A percentile compares a stretch with the other conserved stretches of the same genome.
phyloP scores from a whole-genome alignment of 92 coral and sea anemone species.

The Phenganax marumi region DNA sequence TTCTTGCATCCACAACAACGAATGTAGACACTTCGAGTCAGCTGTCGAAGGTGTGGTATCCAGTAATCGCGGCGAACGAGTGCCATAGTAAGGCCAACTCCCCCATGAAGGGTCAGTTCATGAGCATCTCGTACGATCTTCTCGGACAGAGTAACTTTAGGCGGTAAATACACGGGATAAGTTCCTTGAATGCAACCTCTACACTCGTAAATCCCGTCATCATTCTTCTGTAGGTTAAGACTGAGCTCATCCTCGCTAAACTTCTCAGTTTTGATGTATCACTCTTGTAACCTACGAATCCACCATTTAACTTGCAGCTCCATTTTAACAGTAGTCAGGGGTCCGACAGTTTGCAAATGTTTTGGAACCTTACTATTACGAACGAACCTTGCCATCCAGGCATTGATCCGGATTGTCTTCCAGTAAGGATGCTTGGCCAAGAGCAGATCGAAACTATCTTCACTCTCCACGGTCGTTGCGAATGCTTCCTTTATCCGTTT shows the following conservation, averaged over 20 bases:
- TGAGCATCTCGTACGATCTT: constrained; percentile 27
- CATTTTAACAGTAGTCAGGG: constrained; percentile 15
- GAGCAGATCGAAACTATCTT: constrained; percentile 35
- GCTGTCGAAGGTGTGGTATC: not conserved
- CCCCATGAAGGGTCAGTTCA: constrained; percentile 24
- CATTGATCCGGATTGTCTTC: constrained; percentile 46
- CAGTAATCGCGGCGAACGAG: constrained; percentile 8
- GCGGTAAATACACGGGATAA: constrained; percentile 31
- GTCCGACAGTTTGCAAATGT: constrained; percentile 35
- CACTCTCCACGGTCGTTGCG: constrained; percentile 38
- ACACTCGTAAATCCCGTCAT: not conserved
- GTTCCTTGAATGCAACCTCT: constrained; percentile 18
- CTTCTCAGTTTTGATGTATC: not conserved
- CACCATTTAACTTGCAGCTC: not conserved
- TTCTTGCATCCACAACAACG: constrained; percentile 8
- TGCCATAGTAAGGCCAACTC: constrained; percentile 24
- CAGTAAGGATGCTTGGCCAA: constrained; percentile 45
- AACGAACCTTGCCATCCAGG: constrained; percentile 49
- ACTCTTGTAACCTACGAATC: not conserved
- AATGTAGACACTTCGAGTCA: not conserved
- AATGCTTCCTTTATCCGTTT: constrained; percentile 41
- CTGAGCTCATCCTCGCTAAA: not conserved
- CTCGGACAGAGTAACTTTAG: constrained; percentile 22
- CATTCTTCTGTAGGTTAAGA: not conserved
- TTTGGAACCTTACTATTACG: constrained; percentile 40